Conservation (phyloP, 2,113 vertebrate species). For the Erythrocercus mccallii region DNA sequence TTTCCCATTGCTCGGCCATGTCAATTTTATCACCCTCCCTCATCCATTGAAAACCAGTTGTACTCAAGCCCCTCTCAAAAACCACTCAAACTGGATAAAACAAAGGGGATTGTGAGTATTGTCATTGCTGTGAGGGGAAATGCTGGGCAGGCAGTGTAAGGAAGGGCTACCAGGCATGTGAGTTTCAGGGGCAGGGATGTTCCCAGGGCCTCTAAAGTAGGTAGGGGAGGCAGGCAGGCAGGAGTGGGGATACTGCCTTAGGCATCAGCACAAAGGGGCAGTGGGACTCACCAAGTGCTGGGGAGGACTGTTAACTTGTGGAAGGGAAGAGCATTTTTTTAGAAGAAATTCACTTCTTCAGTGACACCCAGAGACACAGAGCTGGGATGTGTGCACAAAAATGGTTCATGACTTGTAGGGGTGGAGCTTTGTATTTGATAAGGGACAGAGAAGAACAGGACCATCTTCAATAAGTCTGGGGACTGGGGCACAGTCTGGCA, state of each 20-base stretch:
- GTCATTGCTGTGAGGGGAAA: background rate
- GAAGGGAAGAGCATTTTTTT: background rate
- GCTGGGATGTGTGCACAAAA: background rate
- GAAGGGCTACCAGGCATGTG: background rate
- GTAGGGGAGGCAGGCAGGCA: background rate
- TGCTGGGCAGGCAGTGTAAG: background rate
- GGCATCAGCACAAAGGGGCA: background rate
- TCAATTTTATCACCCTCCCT: background rate
- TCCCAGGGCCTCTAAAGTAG: background rate
- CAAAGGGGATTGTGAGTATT: background rate
- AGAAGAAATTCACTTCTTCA: background rate
- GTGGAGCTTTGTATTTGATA: background rate
- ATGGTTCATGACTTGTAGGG: background rate
- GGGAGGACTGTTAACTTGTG: background rate
- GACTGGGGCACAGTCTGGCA: background rate
- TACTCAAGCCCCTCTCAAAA: background rate
- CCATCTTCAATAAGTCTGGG: background rate
- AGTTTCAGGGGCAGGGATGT: background rate
- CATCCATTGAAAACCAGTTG: background rate
- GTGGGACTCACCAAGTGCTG: accelerated
- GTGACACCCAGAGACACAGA: background rate
- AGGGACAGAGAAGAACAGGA: background rate
- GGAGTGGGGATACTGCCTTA: background rate
- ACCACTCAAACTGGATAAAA: background rate
- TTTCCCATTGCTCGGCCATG: background rate